Evolutionary conservation across 2,888 invertebrate species (phyloP).

Genomic region (Emesis furor): DNA sequence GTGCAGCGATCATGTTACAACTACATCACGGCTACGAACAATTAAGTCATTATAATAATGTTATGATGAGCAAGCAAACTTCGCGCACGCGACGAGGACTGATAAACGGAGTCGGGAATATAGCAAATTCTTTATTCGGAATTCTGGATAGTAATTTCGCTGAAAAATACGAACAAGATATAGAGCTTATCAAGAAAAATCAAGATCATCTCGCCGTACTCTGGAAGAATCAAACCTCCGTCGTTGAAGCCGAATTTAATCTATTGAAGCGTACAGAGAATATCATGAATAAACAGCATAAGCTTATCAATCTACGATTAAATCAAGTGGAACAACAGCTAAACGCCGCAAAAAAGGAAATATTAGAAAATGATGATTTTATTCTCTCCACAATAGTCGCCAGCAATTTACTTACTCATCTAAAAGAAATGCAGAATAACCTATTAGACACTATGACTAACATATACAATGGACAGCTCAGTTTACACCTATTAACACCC

Average conservation of each 20-base stretch:
- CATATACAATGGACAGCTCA: conserved; percentile 35
- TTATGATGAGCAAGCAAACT: conserved; percentile 43
- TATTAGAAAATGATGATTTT: conserved; percentile 2
- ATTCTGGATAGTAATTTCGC: conserved; percentile 66
- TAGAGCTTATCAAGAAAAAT: conserved; percentile 39
- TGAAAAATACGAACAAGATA: conserved; percentile 61
- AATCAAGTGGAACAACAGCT: conserved; percentile 12
- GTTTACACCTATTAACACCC: conserved; percentile 15
- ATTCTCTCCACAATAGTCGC: conserved; percentile 30
- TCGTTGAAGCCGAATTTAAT: conserved; percentile 59
- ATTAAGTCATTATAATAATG: conserved; percentile 47
- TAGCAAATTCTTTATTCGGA: conserved; percentile 57
- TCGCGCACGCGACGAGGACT: conserved; percentile 38
- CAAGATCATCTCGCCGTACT: conserved; percentile 40
- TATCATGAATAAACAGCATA: conserved; percentile 18
- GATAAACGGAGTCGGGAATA: conserved; percentile 55
- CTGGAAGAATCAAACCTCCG: conserved; percentile 65
- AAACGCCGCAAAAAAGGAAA: conserved; percentile 12
- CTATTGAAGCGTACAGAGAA: conserved; percentile 23
- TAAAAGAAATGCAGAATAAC: conserved; percentile 28
- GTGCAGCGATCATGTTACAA: conserved; percentile 20
- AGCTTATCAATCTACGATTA: conserved; percentile 26
- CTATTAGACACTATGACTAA: conserved; percentile 37
- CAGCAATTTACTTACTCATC: conserved; percentile 34
- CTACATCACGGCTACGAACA: conserved; percentile 28